Conservation (phyloP, 2,888 invertebrate species). For the Marasmarcha lunaedactyla region DNA sequence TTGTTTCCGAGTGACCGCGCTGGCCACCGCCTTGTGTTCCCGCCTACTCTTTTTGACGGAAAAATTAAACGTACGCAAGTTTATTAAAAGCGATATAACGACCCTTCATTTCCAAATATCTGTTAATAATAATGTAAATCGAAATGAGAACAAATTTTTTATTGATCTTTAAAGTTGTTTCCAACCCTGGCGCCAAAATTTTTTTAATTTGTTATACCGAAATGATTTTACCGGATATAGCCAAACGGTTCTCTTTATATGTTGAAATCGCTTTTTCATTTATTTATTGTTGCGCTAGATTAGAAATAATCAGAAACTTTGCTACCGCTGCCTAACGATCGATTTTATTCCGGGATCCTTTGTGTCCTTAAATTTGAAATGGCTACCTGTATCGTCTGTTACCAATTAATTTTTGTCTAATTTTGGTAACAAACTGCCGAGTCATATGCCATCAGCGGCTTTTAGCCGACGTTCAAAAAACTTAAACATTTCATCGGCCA, state of each 20-base stretch:
- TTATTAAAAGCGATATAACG: too few relatives aligned
- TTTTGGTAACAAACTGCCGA: slow-evolving; percentile 41
- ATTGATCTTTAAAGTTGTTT: too few relatives aligned
- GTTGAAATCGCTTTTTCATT: slow-evolving; percentile 52
- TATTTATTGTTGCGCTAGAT: slow-evolving; percentile 45
- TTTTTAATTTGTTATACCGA: slow-evolving; percentile 14
- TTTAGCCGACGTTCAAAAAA: slow-evolving; percentile 38
- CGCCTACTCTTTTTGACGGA: too few relatives aligned
- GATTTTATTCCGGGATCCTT: slow-evolving; percentile 26
- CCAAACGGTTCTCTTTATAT: slow-evolving; percentile 29
- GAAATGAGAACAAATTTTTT: too few relatives aligned
- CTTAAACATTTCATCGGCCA: slow-evolving; percentile 46
- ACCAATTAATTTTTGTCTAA: slow-evolving; percentile 56
- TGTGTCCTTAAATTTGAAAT: slow-evolving; percentile 28
- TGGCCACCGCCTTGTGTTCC: too few relatives aligned
- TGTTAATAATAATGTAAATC: too few relatives aligned
- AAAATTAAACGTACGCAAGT: too few relatives aligned
- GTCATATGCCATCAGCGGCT: slow-evolving; percentile 55
- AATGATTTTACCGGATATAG: slow-evolving; percentile 25
- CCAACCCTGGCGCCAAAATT: slow-evolving; percentile 44
- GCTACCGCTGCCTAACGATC: slow-evolving; percentile 46
- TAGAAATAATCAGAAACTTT: slow-evolving; percentile 30
- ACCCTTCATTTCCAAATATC: too few relatives aligned
- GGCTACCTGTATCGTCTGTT: slow-evolving; percentile 42
- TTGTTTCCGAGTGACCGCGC: slow-evolving; percentile 44